Conservation (phyloP, 2,888 invertebrate genomes). For the Netelia fuscicornis region DNA sequence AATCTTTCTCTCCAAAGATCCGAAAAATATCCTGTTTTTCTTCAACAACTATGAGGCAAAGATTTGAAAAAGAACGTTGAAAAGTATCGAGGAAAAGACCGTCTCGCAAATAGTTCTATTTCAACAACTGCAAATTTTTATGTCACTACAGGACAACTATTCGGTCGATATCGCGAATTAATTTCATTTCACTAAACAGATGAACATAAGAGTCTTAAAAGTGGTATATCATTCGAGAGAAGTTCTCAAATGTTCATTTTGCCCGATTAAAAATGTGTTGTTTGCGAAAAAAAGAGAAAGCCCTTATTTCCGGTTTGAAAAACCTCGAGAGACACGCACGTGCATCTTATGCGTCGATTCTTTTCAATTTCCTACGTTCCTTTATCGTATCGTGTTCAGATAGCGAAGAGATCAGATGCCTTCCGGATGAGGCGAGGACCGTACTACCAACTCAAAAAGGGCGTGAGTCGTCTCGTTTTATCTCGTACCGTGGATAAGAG, state of each 20-base stretch:
- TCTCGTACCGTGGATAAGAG: conserved; percentile 48
- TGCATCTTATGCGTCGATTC: background rate
- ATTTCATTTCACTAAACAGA: no score
- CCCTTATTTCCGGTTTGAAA: no score
- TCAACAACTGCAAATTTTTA: no score
- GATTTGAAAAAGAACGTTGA: background rate
- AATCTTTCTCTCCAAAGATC: conserved; percentile 14
- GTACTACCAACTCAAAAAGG: conserved; percentile 51
- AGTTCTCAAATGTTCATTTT: no score
- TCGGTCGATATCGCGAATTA: no score
- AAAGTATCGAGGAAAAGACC: background rate
- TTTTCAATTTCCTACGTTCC: conserved; percentile 22
- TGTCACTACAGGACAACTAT: no score
- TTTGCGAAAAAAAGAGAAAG: no score
- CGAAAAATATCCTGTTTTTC: background rate
- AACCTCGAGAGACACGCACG: no score
- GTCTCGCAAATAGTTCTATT: no score
- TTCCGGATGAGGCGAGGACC: conserved; percentile 1
- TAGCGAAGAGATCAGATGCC: conserved; percentile 46
- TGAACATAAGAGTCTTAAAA: no score
- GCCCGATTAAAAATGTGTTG: no score
- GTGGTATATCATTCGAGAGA: no score
- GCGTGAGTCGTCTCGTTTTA: conserved; percentile 51
- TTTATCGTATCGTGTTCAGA: conserved; percentile 36
- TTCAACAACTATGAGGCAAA: background rate